A percentile compares a stretch with the other conserved stretches of the same genome.
Evolutionary conservation across 2,113 vertebrate genomes (phyloP).

Genomic region (Neoarius graeffei): DNA sequence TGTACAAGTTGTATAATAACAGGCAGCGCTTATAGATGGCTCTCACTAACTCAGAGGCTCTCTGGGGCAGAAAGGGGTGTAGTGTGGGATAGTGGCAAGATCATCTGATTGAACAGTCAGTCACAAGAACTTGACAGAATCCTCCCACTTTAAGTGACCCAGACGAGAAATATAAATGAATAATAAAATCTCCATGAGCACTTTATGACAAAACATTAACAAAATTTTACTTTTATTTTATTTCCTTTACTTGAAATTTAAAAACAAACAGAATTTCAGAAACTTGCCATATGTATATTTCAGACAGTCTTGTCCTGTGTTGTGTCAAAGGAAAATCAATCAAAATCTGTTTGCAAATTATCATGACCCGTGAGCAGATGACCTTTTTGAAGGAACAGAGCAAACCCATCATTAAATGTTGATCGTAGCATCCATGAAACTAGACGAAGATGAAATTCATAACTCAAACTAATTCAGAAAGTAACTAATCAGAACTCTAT

Average conservation of each 20-base stretch:
- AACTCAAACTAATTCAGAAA: neutral
- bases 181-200: neutral
- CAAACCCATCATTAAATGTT: neutral
- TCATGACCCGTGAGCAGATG: neutral
- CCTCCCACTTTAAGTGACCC: neutral
- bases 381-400: no score
- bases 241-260: neutral
- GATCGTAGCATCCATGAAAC: neutral
- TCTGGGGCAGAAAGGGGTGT: slow-evolving; percentile 58
- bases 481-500: neutral
- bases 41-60: slow-evolving; percentile 54
- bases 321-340: neutral
- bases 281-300: neutral
- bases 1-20: neutral
- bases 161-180: neutral
- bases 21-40: neutral
- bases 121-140: neutral
- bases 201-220: neutral
- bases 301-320: neutral
- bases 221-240: neutral
- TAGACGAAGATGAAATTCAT: neutral
- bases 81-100: neutral
- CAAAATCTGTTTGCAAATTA: neutral
- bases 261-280: neutral
- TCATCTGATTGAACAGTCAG: neutral